These are phyloP conservation scores for Lanistes nyassanus DNA, from an alignment of 1,140 invertebrate genomes.

Conservation along the genomic window DNA sequence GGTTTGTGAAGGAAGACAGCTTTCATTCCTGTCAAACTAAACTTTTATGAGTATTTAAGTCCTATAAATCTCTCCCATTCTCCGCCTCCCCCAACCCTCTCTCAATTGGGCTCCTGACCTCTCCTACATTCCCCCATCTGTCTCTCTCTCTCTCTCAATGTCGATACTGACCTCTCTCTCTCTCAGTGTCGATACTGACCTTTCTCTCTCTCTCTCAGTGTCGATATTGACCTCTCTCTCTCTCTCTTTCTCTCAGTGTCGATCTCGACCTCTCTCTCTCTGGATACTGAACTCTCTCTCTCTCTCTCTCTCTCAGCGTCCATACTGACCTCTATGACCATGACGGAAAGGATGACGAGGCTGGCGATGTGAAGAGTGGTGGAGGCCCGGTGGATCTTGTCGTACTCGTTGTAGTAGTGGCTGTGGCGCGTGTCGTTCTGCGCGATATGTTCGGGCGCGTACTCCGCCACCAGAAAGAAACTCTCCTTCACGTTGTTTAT, in stretches of 20 bases:
- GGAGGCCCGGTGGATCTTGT: slow-evolving; percentile 37
- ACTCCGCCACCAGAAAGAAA: slow-evolving; percentile 43
- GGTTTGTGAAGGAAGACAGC: too few species aligned
- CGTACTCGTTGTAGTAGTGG: slow-evolving; percentile 34
- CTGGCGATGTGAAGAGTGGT: slow-evolving; percentile 40
- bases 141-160: not conserved
- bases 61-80: not conserved
- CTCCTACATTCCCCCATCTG: too few species aligned
- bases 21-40: too few species aligned
- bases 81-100: not conserved
- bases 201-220: not conserved
- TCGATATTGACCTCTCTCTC: not conserved
- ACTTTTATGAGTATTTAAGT: not conserved
- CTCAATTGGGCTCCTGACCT: too few species aligned
- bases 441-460: slow-evolving; percentile 26
- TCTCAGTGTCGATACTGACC: not conserved
- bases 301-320: not conserved
- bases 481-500: slow-evolving; percentile 40
- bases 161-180: not conserved
- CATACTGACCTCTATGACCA: slow-evolving; percentile 43
- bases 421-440: slow-evolving; percentile 30
- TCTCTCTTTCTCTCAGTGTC: not conserved
- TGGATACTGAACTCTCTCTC: not conserved
- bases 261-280: not conserved
- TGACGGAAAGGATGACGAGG: slow-evolving; percentile 40